A percentile compares a stretch with the other conserved stretches of the same genome.
phyloP scores from a whole-genome alignment of 2,797 vertebrate genomes.

The Ispidina picta region DNA sequence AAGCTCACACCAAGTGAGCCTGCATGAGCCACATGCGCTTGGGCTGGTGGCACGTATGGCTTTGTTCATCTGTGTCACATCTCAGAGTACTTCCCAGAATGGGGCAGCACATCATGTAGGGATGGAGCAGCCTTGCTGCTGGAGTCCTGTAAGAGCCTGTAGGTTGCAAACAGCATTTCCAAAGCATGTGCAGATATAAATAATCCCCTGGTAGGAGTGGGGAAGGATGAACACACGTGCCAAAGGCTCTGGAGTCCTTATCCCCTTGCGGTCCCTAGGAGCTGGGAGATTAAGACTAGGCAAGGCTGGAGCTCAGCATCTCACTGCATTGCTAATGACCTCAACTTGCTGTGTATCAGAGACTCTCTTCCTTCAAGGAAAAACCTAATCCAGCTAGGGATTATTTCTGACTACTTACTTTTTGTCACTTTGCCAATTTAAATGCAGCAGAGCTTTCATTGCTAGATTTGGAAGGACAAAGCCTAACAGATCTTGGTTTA shows the following conservation, averaged over 20 bases:
- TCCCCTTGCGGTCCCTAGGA: background rate
- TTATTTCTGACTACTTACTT: slow-evolving; percentile 61
- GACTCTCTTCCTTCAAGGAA: slow-evolving; percentile 49
- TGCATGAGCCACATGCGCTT: rapidly evolving
- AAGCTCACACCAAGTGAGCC: rapidly evolving
- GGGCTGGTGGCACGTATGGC: rapidly evolving
- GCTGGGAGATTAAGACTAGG: background rate
- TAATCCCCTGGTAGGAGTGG: slow-evolving; percentile 47
- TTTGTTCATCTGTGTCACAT: rapidly evolving
- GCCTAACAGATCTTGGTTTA: background rate
- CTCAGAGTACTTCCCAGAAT: background rate
- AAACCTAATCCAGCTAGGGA: slow-evolving; percentile 61
- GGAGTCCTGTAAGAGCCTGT: background rate
- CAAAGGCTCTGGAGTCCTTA: background rate
- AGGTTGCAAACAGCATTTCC: background rate
- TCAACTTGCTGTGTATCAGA: background rate
- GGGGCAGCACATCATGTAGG: rapidly evolving
- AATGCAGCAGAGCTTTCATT: slow-evolving; percentile 47
- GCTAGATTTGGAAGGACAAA: slow-evolving; percentile 55
- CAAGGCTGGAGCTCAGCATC: slow-evolving; percentile 18
- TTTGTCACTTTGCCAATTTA: slow-evolving; percentile 54
- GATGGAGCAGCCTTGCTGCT: background rate
- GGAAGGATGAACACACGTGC: slow-evolving; percentile 22
- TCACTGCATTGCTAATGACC: slow-evolving; percentile 19
- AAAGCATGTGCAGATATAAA: slow-evolving; percentile 44